Conservation (phyloP, 1,140 invertebrate genomes). For the Drosophila teissieri region DNA sequence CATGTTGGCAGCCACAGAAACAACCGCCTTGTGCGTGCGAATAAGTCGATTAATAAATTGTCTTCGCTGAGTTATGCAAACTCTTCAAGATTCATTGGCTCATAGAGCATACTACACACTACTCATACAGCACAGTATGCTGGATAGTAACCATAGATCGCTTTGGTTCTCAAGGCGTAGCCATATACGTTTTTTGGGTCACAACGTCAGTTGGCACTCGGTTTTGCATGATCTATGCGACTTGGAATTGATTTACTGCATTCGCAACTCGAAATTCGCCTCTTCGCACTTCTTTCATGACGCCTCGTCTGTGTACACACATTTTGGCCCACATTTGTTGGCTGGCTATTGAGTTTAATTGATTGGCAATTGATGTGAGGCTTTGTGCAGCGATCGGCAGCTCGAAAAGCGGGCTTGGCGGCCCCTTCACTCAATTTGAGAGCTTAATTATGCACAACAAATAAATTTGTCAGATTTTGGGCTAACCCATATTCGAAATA, state of each 20-base stretch:
- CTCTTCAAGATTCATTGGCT: constrained; percentile 64
- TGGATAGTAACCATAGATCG: neutral
- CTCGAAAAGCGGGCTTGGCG: constrained; percentile 36
- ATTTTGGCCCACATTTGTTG: constrained; percentile 39
- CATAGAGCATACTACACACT: constrained; percentile 38
- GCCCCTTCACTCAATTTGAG: constrained; percentile 38
- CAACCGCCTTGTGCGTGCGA: constrained; percentile 64
- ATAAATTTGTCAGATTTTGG: constrained; percentile 22
- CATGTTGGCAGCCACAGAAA: constrained; percentile 61
- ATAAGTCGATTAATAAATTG: constrained; percentile 73
- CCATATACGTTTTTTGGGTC: constrained; percentile 40
- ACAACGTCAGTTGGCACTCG: constrained; percentile 34
- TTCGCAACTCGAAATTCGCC: constrained; percentile 22
- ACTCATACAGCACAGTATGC: no score
- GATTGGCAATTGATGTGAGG: constrained; percentile 55
- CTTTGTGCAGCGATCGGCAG: constrained; percentile 49
- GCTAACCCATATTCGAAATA: constrained; percentile 4
- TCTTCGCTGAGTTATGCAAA: constrained; percentile 57
- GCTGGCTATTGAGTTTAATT: constrained; percentile 29
- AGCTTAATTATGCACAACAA: constrained; percentile 42
- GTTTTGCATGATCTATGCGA: constrained; percentile 38
- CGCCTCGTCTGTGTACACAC: constrained; percentile 12
- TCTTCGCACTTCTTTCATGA: constrained; percentile 14
- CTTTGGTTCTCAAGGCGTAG: constrained; percentile 41
- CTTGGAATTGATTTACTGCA: constrained; percentile 50